These are phyloP conservation scores for Cryptus viduatorius DNA, from an alignment of 2,888 invertebrate species.

Conservation along the genomic window DNA sequence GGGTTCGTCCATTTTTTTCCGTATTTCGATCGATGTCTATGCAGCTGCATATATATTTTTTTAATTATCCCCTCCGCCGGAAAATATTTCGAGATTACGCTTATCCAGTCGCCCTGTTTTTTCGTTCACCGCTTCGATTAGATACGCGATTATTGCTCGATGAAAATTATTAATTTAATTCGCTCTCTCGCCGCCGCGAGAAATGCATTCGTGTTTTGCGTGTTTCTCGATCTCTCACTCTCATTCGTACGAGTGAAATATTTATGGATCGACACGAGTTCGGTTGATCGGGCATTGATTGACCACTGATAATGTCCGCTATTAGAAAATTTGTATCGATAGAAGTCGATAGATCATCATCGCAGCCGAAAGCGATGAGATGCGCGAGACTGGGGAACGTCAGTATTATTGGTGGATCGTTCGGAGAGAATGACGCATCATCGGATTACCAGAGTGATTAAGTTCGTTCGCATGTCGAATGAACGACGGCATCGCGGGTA, in stretches of 20 bases:
- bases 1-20: too few relatives aligned
- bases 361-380: not conserved
- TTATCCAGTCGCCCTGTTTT: too few relatives aligned
- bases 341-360: slow-evolving; percentile 21
- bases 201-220: not conserved
- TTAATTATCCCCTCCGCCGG: too few relatives aligned
- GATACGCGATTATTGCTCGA: too few relatives aligned
- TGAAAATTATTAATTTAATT: too few relatives aligned
- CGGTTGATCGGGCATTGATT: slow-evolving; percentile 21
- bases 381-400: slow-evolving; percentile 12
- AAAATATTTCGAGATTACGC: too few relatives aligned
- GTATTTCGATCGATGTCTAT: too few relatives aligned
- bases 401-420: slow-evolving; percentile 48
- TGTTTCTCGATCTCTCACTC: not conserved
- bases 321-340: slow-evolving; percentile 6
- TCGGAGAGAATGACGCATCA: slow-evolving; percentile 66
- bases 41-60: too few relatives aligned
- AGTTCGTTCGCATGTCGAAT: slow-evolving; percentile 56
- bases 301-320: slow-evolving; percentile 31
- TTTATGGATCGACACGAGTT: not conserved
- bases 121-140: too few relatives aligned
- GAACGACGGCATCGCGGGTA: slow-evolving; percentile 45
- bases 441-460: slow-evolving; percentile 61
- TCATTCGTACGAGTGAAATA: slow-evolving; percentile 15
- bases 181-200: not conserved